Conservation (phyloP, 1,140 invertebrate genomes). For the Psix sp. region DNA sequence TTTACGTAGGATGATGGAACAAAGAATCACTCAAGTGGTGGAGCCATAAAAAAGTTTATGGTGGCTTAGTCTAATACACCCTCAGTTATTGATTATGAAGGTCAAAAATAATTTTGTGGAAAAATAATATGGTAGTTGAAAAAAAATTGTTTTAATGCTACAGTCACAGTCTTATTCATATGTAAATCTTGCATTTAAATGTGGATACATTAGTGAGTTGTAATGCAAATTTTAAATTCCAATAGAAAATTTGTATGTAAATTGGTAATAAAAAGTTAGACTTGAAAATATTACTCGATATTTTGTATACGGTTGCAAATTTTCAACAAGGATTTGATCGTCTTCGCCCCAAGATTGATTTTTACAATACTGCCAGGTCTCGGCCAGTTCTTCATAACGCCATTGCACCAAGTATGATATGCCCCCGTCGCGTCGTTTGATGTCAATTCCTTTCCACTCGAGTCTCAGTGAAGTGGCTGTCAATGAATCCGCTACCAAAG, state of each 20-base stretch:
- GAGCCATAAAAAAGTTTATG: constrained; percentile 28
- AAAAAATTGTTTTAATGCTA: no score
- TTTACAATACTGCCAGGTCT: constrained; percentile 85
- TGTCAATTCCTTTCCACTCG: constrained; percentile 82
- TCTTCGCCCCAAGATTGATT: constrained; percentile 82
- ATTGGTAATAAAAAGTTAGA: not conserved
- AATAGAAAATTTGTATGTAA: no score
- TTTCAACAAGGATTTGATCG: constrained; percentile 83
- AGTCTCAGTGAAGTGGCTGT: constrained; percentile 86
- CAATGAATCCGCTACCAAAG: constrained; percentile 85
- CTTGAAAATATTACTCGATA: constrained; percentile 89
- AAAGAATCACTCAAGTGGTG: constrained; percentile 28
- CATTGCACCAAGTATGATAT: constrained; percentile 85
- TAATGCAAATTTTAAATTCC: no score
- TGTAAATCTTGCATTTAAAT: no score
- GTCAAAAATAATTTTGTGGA: constrained; percentile 46
- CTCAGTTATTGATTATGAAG: constrained; percentile 5
- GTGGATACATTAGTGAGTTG: no score
- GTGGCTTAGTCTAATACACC: constrained; percentile 16
- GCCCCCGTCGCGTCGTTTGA: constrained; percentile 73
- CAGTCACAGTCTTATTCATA: no score
- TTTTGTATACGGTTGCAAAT: constrained; percentile 91
- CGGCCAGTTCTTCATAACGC: constrained; percentile 82
- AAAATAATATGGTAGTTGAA: no score
- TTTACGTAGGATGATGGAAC: constrained; percentile 39